phyloP scores from a whole-genome alignment of 2,888 invertebrate species.

The Spicauda simplicius region DNA sequence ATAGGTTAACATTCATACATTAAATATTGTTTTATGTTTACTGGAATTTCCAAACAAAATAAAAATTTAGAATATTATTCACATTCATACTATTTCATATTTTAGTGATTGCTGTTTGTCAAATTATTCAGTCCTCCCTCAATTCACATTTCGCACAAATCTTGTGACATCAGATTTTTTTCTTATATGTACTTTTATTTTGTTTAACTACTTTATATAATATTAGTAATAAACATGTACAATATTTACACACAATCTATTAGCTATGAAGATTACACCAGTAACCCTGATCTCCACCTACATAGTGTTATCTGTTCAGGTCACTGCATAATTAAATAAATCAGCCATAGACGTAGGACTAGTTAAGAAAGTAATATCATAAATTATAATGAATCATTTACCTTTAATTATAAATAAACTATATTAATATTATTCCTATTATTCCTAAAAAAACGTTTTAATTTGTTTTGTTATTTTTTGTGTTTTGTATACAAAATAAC shows the following conservation, averaged over 20 bases:
- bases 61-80: no score
- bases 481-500: no score
- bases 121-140: no score
- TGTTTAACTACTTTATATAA: background rate
- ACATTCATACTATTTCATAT: no score
- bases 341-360: background rate
- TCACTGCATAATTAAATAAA: slow-evolving; percentile 19
- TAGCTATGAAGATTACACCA: slow-evolving; percentile 19
- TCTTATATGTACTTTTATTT: no score
- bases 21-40: no score
- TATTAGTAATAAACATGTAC: background rate
- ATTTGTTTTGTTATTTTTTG: background rate
- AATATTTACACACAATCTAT: slow-evolving; percentile 6
- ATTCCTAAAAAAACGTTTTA: background rate
- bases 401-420: background rate
- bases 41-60: no score
- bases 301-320: slow-evolving; percentile 16
- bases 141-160: no score
- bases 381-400: background rate
- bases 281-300: slow-evolving; percentile 28
- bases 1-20: no score
- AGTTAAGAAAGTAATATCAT: background rate
- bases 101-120: no score
- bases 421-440: background rate
- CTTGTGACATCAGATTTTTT: no score